These are phyloP conservation scores for Naso thynnoides DNA, from an alignment of 2,797 vertebrate species.

Conservation along the genomic window DNA sequence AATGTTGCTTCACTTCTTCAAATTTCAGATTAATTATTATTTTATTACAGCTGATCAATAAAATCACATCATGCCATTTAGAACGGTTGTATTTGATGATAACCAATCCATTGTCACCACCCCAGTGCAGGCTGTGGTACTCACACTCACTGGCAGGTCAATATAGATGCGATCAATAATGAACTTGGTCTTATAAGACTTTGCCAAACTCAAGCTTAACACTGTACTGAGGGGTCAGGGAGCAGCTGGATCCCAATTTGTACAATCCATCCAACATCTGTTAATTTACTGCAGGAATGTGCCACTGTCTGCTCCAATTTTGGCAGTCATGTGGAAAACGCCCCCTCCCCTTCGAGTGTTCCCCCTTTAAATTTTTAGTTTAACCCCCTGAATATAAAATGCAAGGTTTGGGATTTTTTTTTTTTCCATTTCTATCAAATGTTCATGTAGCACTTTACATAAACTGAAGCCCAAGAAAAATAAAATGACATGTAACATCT, in stretches of 20 bases:
- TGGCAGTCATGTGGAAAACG: conserved; percentile 23
- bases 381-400: conserved; percentile 2
- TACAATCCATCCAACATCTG: conserved; percentile 13
- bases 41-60: background rate
- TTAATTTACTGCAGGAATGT: conserved; percentile 27
- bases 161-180: conserved; percentile 35
- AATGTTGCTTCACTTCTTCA: background rate
- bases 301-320: background rate
- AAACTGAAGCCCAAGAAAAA: background rate
- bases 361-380: background rate
- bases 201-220: conserved; percentile 38
- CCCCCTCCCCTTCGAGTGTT: background rate
- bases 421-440: conserved; percentile 21
- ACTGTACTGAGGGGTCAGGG: conserved; percentile 10
- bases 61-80: background rate
- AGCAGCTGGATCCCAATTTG: conserved; percentile 29
- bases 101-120: background rate
- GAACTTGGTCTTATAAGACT: conserved; percentile 6
- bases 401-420: conserved; percentile 6
- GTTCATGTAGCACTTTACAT: conserved; percentile 7
- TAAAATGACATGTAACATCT: conserved; percentile 46
- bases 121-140: background rate
- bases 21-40: background rate
- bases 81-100: background rate
- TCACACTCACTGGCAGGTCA: conserved; percentile 14